phyloP scores from a whole-genome alignment of 2,888 invertebrate genomes.

The Rapana venosa region DNA sequence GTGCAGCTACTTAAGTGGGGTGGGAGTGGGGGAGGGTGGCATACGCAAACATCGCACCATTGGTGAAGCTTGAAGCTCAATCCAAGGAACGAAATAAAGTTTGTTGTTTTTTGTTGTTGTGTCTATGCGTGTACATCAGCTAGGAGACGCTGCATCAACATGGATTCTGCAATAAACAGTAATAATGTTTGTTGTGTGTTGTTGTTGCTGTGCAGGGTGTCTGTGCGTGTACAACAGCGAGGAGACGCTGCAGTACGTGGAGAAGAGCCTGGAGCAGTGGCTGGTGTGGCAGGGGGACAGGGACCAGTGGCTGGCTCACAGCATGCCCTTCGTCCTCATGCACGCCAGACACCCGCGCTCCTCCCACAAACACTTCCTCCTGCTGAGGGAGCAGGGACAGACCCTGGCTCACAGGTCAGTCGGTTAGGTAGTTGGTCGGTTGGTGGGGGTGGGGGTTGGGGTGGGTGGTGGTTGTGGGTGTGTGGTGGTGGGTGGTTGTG shows the following conservation, averaged over 20 bases:
- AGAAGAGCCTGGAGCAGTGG: slow-evolving; percentile 93
- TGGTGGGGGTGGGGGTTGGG: no score
- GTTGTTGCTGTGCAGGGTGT: slow-evolving; percentile 75
- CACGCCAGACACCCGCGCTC: slow-evolving; percentile 91
- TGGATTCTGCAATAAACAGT: not conserved
- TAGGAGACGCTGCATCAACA: not conserved
- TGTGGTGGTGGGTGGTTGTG: no score
- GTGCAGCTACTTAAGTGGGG: no score
- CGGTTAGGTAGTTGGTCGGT: no score
- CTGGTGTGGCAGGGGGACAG: slow-evolving; percentile 92
- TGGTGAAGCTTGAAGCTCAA: no score
- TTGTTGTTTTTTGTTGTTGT: no score
- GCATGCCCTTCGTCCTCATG: slow-evolving; percentile 85
- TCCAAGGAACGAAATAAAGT: no score
- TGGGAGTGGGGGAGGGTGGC: no score
- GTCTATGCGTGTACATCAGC: not conserved
- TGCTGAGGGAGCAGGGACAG: slow-evolving; percentile 92
- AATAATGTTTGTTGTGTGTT: not conserved
- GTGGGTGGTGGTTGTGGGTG: no score
- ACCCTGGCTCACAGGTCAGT: slow-evolving; percentile 89
- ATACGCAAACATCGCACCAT: no score
- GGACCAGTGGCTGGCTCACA: slow-evolving; percentile 37
- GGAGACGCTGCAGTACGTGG: slow-evolving; percentile 93
- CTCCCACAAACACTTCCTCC: slow-evolving; percentile 90
- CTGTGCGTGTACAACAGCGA: slow-evolving; percentile 88